Conservation (phyloP, 2,797 vertebrate species). For the Champsocephalus gunnari region DNA sequence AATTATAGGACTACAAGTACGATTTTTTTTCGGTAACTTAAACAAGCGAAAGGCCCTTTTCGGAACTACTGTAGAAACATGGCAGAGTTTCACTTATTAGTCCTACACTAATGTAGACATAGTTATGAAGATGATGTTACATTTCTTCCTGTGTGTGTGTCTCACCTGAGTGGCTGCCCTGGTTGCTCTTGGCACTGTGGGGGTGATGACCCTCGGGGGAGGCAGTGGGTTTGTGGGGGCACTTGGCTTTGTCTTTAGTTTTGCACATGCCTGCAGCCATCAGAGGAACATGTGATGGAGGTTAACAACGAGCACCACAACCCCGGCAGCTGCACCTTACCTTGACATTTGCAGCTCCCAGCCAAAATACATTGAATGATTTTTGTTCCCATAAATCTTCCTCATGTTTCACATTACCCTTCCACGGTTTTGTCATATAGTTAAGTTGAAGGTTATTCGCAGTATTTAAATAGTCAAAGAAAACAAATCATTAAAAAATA, state of each 20-base stretch:
- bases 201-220: constrained; percentile 36
- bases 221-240: constrained; percentile 35
- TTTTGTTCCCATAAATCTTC: constrained; percentile 5
- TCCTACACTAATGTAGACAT: too few relatives aligned
- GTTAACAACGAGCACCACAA: not conserved
- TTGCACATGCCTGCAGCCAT: constrained; percentile 49
- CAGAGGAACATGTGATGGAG: not conserved
- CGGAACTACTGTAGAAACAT: too few relatives aligned
- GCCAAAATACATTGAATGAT: not conserved
- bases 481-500: too few relatives aligned
- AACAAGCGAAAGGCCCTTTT: too few relatives aligned
- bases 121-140: too few relatives aligned
- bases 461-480: too few relatives aligned
- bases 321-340: not conserved
- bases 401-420: not conserved
- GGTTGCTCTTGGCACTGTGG: constrained; percentile 67
- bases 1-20: too few relatives aligned
- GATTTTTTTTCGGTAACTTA: too few relatives aligned
- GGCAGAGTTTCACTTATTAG: too few relatives aligned
- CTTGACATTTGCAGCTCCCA: not conserved
- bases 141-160: too few relatives aligned
- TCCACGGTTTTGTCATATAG: not conserved
- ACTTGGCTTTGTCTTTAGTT: constrained; percentile 61
- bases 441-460: too few relatives aligned
- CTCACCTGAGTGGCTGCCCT: constrained; percentile 72